phyloP scores from a whole-genome alignment of 2,113 vertebrate species.

The Sinocyclocheilus rhinocerous region DNA sequence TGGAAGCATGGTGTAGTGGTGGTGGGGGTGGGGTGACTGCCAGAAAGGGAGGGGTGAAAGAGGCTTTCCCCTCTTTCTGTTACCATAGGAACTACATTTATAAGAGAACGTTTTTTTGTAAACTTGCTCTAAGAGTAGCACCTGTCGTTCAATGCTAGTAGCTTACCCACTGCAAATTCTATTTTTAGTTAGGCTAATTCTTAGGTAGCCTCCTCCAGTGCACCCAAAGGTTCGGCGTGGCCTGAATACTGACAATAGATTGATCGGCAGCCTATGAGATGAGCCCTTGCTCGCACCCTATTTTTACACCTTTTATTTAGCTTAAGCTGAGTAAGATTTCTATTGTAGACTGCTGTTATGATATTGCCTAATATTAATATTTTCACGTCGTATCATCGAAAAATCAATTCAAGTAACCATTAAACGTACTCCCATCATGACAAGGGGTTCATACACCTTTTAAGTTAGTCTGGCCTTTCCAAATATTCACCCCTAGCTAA shows the following conservation, averaged over 20 bases:
- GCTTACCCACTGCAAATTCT: not conserved
- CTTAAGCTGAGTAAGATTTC: not conserved
- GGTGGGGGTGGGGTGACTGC: slow-evolving; percentile 44
- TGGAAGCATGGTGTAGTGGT: slow-evolving; percentile 8
- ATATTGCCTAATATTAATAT: not conserved
- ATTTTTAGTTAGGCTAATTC: not conserved
- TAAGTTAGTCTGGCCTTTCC: not conserved
- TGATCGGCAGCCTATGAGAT: slow-evolving; percentile 2
- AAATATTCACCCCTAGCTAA: not conserved
- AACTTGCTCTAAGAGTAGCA: slow-evolving; percentile 51
- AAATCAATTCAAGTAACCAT: not conserved
- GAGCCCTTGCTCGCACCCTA: not conserved
- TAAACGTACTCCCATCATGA: not conserved
- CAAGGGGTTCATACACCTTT: not conserved
- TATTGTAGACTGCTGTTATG: not conserved
- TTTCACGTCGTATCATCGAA: not conserved
- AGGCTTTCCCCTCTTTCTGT: slow-evolving; percentile 66
- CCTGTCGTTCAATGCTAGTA: not conserved
- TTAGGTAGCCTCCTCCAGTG: not conserved
- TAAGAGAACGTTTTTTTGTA: slow-evolving; percentile 52
- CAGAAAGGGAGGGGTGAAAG: slow-evolving; percentile 56
- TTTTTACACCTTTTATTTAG: slow-evolving; percentile 12
- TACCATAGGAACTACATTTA: slow-evolving; percentile 68
- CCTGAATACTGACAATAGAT: slow-evolving; percentile 29
- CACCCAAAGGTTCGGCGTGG: not conserved